Evolutionary conservation across 2,888 invertebrate genomes (phyloP), one percentile per base, ranked within the genome.

Genomic region (Drosophila fungiperda): DNA sequence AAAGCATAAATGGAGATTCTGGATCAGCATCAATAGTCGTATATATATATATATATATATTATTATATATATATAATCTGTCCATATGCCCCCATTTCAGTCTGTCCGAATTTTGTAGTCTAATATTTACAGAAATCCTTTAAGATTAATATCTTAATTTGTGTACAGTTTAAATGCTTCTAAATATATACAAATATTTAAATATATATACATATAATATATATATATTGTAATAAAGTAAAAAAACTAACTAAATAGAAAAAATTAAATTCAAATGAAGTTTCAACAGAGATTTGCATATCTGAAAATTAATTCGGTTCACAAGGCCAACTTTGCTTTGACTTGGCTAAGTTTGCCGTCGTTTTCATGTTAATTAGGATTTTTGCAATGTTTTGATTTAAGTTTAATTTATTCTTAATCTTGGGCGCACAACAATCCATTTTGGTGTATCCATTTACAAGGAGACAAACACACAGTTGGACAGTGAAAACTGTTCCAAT

Each of bases 351-450:
- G 4, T 23, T 23, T 7, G 8, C 2, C 8, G 8, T 8, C 15
- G 8, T 4, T 45, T 45, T 45, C 15, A 2, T 45, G 15, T 38
- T 57, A 72, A 68, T 45, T 71, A 61, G 45, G n/a, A 48, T 49
- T 36, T 26, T 62, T 32, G 23, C 17, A 53, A 33, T 11, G 23
- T 11, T 62, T 53, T 70, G 48, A 59, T 62, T 55, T 71, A 57
- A 72, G 62, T 79, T 55, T 65, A 63, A 78, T 78, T 78, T 78
- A 68, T 71, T 65, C 62, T 62, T 29, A 29, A 29, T 32, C 36
- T 58, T 42, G 40, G 40, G 23, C 49, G 40, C n/a, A 62, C 40
- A 57, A 12, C 11, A n/a, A 15, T 15, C 15, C 17, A 7, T 3
- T 36, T 33, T 69, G 17, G 33, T 40, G 53, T 48, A 12, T 26